Evolutionary conservation across 2,113 vertebrate genomes (phyloP), one percentile per base, ranked within the genome.

Genomic region (Geococcyx californianus): DNA sequence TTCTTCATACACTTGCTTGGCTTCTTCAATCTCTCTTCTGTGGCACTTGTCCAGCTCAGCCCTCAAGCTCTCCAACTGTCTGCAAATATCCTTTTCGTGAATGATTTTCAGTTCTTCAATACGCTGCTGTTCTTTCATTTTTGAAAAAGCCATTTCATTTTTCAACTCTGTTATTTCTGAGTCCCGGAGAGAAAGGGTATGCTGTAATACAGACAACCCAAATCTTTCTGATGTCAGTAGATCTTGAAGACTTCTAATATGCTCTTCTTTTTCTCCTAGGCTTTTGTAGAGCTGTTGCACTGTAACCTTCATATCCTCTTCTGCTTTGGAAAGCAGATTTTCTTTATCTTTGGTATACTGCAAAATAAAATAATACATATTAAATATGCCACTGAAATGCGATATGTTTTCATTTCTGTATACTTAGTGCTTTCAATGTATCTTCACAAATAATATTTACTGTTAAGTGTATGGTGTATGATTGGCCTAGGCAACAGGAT

Each of bases 341-440:
- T 97, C 96, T 86, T 97, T 97, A 52, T 97, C 94, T 91, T 95
- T 95, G 49, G 85, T 92, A 72, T 80, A 89, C 98, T 98, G 89
- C 64, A 97, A 95, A 89, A 90, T 38, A 94, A 97, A 92, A 84
- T 28, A 76, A 54, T 49, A 89, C 16, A 95, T 16, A 26, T 29
- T 20, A 95, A 92, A 59, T 10, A 62, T 5, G 6, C 2, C 17
- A 73, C 13, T 40, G 23, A 86, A 92, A 54, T 31, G 70, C 10
- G 16, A 59, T 13, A 42, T 20, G 12, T 26, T 84, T 69, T 21
- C 11, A 68, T 28, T 91, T 85, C 63, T 21, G n/a, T 74, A 91
- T 45, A 17, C 8, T 13, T 94, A 40, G 7, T 14, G 25, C 19
- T 94, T 83, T 78, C 55, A 33, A 77, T 13, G 9, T 75, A n/a